Evolutionary conservation across 2,797 vertebrate genomes (phyloP), one percentile per base, ranked within the genome.

Genomic region (Sebastes oblongus): DNA sequence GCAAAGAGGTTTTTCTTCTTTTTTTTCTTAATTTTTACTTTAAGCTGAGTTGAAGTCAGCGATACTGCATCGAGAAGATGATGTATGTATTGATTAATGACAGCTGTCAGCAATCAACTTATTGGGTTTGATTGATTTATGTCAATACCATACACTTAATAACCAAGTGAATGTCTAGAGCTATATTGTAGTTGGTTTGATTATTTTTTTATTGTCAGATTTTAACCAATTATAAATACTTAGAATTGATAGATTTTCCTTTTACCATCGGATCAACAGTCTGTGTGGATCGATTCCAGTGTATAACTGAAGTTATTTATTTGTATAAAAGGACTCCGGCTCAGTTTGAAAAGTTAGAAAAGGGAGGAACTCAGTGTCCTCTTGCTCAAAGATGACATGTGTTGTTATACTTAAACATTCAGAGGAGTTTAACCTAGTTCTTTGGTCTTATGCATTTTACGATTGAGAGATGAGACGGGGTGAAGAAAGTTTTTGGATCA

Each of bases 21-120:
- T 20, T 27, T 75, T 76, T 46, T 66, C 30, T 80, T 70, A 14
- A 46, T 65, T 62, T 66, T 71, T 66, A 54, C 32, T 83, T 80
- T 18, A 83, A 75, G 85, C 86, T 91, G 81, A 84, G 64, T 83
- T 92, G 54, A 91, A 81, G 74, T 85, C 85, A 88, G 83, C 59
- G 3, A 59, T 3, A 2, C 54, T 78, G 66, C 70, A 76, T 77
- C 16, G 16, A 75, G 22, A 87, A 29, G 67, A 78, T 74, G 81
- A 80, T 5, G n/a, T 72, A 80, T 90, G 88, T 87, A 89, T 92
- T 87, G 27, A 87, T 86, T 70, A 25, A 62, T 74, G 60, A 58
- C 11, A 8, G 7, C 9, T 36, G 20, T 29, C 36, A 32, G 12
- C 11, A 8, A 58, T 20, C 0, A 16, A 42, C 75, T 81, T 66